Evolutionary conservation across 1,140 invertebrate genomes (phyloP), one percentile per base, ranked within the genome.

Genomic region (Eulimnadia texana): DNA sequence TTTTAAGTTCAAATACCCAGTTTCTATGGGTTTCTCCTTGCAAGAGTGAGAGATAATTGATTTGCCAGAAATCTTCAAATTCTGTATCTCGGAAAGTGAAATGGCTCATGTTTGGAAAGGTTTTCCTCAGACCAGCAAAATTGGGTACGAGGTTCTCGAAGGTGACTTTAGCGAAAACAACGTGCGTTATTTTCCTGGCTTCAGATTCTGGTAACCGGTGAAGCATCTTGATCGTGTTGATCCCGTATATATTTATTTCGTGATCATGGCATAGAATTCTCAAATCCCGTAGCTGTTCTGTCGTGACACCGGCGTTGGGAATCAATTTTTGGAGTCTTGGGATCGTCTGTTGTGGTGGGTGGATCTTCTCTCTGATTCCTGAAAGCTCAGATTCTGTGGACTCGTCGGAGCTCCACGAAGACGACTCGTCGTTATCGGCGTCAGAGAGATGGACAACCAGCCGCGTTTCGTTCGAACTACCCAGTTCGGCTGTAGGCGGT

Each of bases 211-310:
- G 51, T 28, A 52, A 27, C 25, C 29, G 51, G 11, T 54, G 51
- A 2, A 61, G 53, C 27, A 54, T 52, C 24, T 51, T 50, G 22
- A 61, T 24, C 22, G 42, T 54, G 51, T 61, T 61, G 1, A 61
- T 3, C 2, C 60, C 60, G n/a, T 50, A 29, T 20, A 61, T 54
- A 28, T 52, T 50, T 2, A 61, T 19, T 22, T 54, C 60, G 11
- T 54, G 29, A 19, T 54, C 53, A 28, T 51, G 29, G n/a, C 51
- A 29, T n/a, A 54, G 42, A 11, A 61, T 29, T 3, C 51, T 10
- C 50, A 54, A 29, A 29, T 61, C 60, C 11, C 53, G 51, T 23
- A 52, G 23, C 33, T 61, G 50, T n/a, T 61, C 60, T 20, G 27
- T 53, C 28, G 29, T 54, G 29, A 52, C 29, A 11, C 25, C 25